phyloP scores from a whole-genome alignment of 2,888 invertebrate genomes.

The Norana najaformis region DNA sequence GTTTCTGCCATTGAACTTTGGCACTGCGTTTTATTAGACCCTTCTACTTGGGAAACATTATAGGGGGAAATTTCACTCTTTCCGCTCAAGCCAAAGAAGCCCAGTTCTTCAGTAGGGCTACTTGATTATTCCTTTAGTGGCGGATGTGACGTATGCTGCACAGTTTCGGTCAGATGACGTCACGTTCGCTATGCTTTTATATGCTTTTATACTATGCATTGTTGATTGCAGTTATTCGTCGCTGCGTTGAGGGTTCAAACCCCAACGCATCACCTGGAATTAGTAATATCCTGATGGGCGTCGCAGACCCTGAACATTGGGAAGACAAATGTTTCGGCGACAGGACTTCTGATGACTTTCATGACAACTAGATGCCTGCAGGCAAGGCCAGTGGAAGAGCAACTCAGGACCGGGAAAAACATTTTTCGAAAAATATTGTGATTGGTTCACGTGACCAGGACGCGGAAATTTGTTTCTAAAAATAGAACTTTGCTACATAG shows the following conservation, averaged over 20 bases:
- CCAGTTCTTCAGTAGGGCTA: background rate
- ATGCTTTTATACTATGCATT: background rate
- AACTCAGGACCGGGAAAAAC: too few species aligned
- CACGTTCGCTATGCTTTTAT: background rate
- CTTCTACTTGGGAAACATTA: background rate
- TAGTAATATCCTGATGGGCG: background rate
- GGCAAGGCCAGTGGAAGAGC: too few species aligned
- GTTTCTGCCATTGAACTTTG: background rate
- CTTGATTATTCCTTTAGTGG: background rate
- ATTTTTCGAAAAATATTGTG: too few species aligned
- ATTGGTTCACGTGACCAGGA: too few species aligned
- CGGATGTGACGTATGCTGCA: background rate
- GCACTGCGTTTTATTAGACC: background rate
- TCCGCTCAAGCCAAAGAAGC: background rate
- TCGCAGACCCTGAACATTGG: background rate
- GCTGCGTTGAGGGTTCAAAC: background rate
- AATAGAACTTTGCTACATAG: too few species aligned
- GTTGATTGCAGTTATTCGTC: background rate
- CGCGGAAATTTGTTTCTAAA: too few species aligned
- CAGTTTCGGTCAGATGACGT: background rate
- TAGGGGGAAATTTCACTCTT: background rate
- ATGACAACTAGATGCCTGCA: background rate
- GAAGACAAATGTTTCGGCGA: background rate
- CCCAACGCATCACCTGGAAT: background rate
- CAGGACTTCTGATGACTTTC: background rate